phyloP scores from a whole-genome alignment of 2,113 vertebrate species.

The Pongo abelii region DNA sequence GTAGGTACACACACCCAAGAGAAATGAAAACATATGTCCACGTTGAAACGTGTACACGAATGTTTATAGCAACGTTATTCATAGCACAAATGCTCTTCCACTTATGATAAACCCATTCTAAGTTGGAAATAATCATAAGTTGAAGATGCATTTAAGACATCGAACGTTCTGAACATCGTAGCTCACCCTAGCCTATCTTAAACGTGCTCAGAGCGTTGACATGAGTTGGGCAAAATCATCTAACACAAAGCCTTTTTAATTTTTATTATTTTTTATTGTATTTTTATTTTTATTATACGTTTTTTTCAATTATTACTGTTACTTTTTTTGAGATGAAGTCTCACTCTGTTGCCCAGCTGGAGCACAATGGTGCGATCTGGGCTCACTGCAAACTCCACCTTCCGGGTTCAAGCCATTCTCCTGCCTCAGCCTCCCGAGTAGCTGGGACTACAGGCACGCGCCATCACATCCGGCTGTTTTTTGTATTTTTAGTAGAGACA shows the following conservation, averaged over 20 bases:
- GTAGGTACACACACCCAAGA: not conserved
- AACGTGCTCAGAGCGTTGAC: not conserved
- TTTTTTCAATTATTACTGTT: too few species aligned
- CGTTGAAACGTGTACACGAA: not conserved
- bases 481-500: too few species aligned
- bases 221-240: not conserved
- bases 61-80: not conserved
- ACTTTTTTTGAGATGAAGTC: too few species aligned
- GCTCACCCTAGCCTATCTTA: not conserved
- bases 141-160: not conserved
- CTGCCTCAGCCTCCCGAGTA: too few species aligned
- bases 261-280: too few species aligned
- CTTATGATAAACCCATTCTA: not conserved
- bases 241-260: not conserved
- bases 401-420: too few species aligned
- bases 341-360: too few species aligned
- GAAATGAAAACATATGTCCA: not conserved
- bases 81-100: not conserved
- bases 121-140: not conserved
- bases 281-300: too few species aligned
- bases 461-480: too few species aligned
- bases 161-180: not conserved
- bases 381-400: too few species aligned
- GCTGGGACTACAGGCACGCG: accelerated
- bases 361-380: too few species aligned